phyloP scores from a whole-genome alignment of 2,888 invertebrate genomes.

The Eutolmus rufibarbis region DNA sequence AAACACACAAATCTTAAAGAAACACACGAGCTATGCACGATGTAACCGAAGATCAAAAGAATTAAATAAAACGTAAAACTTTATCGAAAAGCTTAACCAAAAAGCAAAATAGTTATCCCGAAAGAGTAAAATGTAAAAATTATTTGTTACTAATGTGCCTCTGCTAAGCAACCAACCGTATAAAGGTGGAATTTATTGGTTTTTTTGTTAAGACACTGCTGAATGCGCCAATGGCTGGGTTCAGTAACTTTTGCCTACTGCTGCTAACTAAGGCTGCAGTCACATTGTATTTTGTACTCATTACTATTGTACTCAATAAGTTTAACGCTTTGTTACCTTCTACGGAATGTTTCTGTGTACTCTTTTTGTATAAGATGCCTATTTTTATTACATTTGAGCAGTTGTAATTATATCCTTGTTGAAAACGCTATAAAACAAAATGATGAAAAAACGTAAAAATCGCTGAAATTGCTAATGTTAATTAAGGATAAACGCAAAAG shows the following conservation, averaged over 20 bases:
- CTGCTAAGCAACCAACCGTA: slow-evolving; percentile 44
- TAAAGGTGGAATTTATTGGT: background rate
- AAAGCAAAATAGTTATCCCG: background rate
- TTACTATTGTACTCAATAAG: background rate
- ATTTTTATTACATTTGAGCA: slow-evolving; percentile 24
- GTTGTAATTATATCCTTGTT: slow-evolving; percentile 47
- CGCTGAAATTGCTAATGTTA: background rate
- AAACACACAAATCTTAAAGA: background rate
- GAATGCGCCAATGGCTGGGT: background rate
- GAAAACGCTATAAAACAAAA: slow-evolving; percentile 46
- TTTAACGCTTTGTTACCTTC: slow-evolving; percentile 19
- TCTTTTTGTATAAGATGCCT: background rate
- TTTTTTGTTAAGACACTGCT: background rate
- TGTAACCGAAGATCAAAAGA: background rate
- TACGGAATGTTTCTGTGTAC: background rate
- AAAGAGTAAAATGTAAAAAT: background rate
- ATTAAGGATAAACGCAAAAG: background rate
- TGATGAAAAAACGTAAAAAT: background rate
- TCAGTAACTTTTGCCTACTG: background rate
- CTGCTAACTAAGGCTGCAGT: background rate
- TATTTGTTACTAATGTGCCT: slow-evolving; percentile 42
- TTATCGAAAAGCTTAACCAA: background rate
- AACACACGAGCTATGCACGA: slow-evolving; percentile 31
- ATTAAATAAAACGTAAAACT: background rate
- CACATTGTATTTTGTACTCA: slow-evolving; percentile 9